Evolutionary conservation across 2,888 invertebrate genomes (phyloP).

Genomic region (Cosmia trapezina): DNA sequence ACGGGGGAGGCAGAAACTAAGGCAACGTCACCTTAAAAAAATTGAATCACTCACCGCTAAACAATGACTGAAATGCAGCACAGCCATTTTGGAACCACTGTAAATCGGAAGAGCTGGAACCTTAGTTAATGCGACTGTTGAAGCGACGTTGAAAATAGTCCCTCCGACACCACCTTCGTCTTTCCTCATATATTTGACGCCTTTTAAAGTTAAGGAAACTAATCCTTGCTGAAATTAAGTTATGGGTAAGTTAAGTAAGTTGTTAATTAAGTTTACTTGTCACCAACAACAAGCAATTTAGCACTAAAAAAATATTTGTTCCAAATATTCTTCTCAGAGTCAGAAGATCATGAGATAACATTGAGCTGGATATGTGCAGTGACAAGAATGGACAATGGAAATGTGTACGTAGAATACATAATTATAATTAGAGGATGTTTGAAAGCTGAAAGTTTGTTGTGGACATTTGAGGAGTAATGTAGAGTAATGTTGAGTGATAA

Average conservation of each 20-base stretch:
- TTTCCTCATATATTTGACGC: slow-evolving; percentile 73
- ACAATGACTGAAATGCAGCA: slow-evolving; percentile 53
- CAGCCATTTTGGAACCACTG: slow-evolving; percentile 68
- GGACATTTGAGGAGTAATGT: too few species aligned
- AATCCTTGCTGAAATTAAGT: slow-evolving; percentile 80
- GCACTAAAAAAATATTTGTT: not conserved
- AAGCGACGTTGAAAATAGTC: slow-evolving; percentile 76
- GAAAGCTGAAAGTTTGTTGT: too few species aligned
- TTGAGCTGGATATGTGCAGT: not conserved
- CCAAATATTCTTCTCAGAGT: not conserved
- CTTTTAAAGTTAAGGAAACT: slow-evolving; percentile 82
- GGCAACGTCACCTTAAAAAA: too few species aligned
- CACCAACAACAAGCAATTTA: not conserved
- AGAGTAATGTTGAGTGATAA: too few species aligned
- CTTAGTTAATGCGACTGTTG: slow-evolving; percentile 65
- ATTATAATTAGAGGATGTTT: too few species aligned
- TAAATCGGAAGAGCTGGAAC: slow-evolving; percentile 69
- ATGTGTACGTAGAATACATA: too few species aligned
- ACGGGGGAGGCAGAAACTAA: too few species aligned
- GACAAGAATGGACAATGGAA: too few species aligned
- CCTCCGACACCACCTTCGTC: slow-evolving; percentile 75
- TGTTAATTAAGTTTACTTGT: slow-evolving; percentile 1
- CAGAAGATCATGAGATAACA: not conserved
- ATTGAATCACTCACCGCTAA: slow-evolving; percentile 13
- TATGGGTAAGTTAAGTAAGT: too few species aligned